These are phyloP conservation scores for Psilopogon haemacephalus DNA, from an alignment of 2,113 vertebrate genomes.

Conservation along the genomic window DNA sequence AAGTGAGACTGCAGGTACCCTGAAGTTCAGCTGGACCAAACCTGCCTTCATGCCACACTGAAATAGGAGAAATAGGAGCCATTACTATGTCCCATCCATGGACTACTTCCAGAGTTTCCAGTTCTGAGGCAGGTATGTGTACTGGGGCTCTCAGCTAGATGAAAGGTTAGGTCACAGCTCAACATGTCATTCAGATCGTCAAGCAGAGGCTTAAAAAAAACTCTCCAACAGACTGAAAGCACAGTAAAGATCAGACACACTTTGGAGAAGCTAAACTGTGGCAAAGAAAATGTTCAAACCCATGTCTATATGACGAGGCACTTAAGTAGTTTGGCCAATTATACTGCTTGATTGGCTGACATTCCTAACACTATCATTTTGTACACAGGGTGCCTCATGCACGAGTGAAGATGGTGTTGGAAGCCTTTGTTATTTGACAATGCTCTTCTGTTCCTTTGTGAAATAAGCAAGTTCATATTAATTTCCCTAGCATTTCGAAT, in stretches of 20 bases:
- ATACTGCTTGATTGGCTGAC: slow-evolving; percentile 32
- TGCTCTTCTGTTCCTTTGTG: background rate
- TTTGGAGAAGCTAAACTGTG: background rate
- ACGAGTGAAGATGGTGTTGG: slow-evolving; percentile 15
- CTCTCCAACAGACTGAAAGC: background rate
- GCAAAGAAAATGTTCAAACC: slow-evolving; percentile 30
- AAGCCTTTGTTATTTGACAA: slow-evolving; percentile 13
- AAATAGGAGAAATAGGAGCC: background rate
- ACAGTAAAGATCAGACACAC: background rate
- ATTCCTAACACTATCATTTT: slow-evolving; percentile 29
- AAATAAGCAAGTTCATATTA: slow-evolving; percentile 37
- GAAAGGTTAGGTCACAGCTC: background rate
- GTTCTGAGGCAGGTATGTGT: background rate
- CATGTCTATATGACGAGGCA: background rate
- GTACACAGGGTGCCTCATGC: slow-evolving; percentile 29
- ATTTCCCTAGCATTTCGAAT: slow-evolving; percentile 58
- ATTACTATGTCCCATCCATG: background rate
- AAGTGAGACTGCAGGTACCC: background rate
- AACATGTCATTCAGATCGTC: background rate
- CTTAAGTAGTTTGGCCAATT: slow-evolving; percentile 32
- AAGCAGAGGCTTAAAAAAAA: background rate
- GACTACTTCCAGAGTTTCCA: background rate
- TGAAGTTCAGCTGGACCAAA: background rate
- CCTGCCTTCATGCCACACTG: background rate
- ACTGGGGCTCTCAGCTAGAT: background rate